Conservation (phyloP, 2,797 vertebrate genomes). For the Pangasius sanitwongsei region DNA sequence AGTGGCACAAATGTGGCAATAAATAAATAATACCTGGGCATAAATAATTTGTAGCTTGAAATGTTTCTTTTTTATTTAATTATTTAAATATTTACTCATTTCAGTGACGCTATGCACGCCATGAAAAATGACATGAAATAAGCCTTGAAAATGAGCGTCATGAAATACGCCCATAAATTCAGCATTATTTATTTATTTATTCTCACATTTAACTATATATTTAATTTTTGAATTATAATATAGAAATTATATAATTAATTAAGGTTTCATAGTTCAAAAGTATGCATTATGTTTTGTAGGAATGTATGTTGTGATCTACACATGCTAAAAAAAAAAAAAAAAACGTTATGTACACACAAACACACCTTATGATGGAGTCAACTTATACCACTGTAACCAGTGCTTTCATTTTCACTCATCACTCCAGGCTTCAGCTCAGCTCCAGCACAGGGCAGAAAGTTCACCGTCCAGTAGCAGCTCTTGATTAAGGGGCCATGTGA, state of each 20-base stretch:
- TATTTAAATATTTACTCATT: too few species aligned
- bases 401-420: not conserved
- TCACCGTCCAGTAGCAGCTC: not conserved
- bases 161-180: not conserved
- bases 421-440: not conserved
- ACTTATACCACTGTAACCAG: not conserved
- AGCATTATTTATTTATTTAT: too few species aligned
- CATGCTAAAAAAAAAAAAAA: not conserved
- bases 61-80: too few species aligned
- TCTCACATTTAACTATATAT: too few species aligned
- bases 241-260: too few species aligned
- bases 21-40: not conserved
- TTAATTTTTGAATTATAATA: too few species aligned
- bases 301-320: not conserved
- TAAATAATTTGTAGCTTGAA: too few species aligned
- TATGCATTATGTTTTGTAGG: not conserved
- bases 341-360: not conserved
- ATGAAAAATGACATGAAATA: too few species aligned
- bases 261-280: too few species aligned
- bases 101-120: too few species aligned
- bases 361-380: not conserved
- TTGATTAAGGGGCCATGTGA: not conserved
- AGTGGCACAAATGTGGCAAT: not conserved
- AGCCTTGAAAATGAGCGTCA: not conserved
- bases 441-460: not conserved